Evolutionary conservation across 2,797 vertebrate genomes (phyloP).

Genomic region (Epinephelus awoara): DNA sequence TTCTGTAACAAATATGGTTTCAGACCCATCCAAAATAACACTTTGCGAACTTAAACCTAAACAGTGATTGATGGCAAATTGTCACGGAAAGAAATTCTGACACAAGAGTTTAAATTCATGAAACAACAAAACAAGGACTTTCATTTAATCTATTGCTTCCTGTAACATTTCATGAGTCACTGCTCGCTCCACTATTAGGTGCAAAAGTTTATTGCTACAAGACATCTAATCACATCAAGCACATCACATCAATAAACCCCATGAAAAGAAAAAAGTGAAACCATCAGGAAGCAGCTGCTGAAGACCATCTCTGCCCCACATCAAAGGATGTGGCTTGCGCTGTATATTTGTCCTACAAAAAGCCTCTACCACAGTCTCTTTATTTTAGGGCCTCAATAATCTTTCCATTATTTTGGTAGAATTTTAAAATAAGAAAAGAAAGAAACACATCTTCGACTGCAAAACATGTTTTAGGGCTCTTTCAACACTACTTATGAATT

Average conservation of each 20-base stretch:
- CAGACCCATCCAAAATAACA: background rate
- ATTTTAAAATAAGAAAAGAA: background rate
- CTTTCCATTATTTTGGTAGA: background rate
- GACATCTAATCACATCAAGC: background rate
- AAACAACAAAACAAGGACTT: background rate
- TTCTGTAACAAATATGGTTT: background rate
- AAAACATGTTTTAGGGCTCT: background rate
- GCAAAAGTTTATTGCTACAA: background rate
- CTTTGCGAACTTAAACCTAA: background rate
- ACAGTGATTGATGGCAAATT: background rate
- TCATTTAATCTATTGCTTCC: background rate
- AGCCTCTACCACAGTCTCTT: constrained; percentile 1
- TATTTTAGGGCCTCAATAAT: background rate
- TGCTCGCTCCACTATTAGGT: background rate
- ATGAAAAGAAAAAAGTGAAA: constrained; percentile 3
- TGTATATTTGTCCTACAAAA: constrained; percentile 8
- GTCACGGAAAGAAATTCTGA: background rate
- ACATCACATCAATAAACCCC: background rate
- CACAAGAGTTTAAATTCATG: background rate
- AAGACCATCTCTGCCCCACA: constrained; percentile 5
- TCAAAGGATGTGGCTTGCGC: constrained; percentile 46
- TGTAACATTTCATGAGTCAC: constrained; percentile 7
- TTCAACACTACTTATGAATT: background rate
- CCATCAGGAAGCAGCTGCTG: constrained; percentile 49
- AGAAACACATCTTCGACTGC: background rate